Evolutionary conservation across 2,888 invertebrate genomes (phyloP), one percentile per base, ranked within the genome.

Genomic region (Calameuta pallipes): DNA sequence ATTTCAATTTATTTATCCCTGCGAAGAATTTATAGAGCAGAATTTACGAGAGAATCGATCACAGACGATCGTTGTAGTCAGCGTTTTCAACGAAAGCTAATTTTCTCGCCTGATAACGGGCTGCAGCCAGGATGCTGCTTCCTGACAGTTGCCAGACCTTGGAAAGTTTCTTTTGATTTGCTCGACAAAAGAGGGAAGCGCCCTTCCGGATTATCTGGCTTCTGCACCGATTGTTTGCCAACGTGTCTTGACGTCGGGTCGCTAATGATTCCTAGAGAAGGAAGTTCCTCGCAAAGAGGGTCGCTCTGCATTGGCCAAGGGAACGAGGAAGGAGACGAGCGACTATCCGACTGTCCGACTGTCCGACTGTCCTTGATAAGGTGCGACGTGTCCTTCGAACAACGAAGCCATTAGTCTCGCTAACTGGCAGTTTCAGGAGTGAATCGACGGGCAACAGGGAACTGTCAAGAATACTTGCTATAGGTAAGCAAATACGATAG

Each of bases 191-290:
- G 4, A 13, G 13, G 13, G 37, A 37, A 13, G 13, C 37, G 37
- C 12, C 37, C 37, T 37, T 15, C 37, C 13, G 37, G 13, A 37
- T 13, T 13, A 1, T 37, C 37, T 37, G 37, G 70, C 30, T 36
- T 37, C 15, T 79, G 78, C 80, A 77, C 37, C 77, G 75, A 82
- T 83, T 80, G 81, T 83, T 79, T 80, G 75, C 76, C 79, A 75
- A 56, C 34, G 31, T 71, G 69, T 11, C 75, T 37, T 75, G 80
- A 80, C 76, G 76, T 73, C 35, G 69, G 75, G 79, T 79, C 78
- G 77, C 82, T 80, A 84, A 83, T 82, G 83, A 83, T 85, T 83
- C 84, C 75, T 76, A 83, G 82, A 12, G 12, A 12, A 12, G 36
- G 36, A 85, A 84, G 70, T 75, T 83, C 80, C 71, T 76, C 75